phyloP scores from a whole-genome alignment of 2,113 vertebrate species.

The Abramis brama region DNA sequence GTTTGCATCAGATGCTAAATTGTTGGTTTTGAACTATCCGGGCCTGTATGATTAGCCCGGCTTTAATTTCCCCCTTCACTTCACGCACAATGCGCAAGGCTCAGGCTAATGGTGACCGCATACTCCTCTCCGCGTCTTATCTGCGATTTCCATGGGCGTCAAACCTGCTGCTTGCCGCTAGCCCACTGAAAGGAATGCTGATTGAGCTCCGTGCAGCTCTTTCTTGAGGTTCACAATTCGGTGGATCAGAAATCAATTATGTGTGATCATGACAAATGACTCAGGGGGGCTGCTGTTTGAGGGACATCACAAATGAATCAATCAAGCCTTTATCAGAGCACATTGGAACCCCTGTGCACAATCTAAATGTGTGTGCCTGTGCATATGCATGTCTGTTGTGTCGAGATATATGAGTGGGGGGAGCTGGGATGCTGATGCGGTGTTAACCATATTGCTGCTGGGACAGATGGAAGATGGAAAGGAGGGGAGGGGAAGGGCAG shows the following conservation, averaged over 20 bases:
- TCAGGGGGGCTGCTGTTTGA: constrained; percentile 62
- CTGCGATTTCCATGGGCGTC: constrained; percentile 38
- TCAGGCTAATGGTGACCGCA: neutral
- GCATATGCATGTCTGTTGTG: constrained; percentile 55
- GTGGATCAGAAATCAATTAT: constrained; percentile 79
- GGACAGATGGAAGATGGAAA: constrained; percentile 83
- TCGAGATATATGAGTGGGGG: constrained; percentile 60
- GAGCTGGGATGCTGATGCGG: constrained; percentile 53
- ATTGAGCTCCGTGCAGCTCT: constrained; percentile 62
- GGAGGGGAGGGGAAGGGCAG: constrained; percentile 52
- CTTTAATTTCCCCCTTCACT: constrained; percentile 45
- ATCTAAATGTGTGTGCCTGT: constrained; percentile 51
- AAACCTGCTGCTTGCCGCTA: constrained; percentile 12
- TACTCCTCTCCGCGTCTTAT: constrained; percentile 22
- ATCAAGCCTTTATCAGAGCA: constrained; percentile 76
- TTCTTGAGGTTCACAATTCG: constrained; percentile 61
- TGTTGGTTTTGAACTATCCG: constrained; percentile 41
- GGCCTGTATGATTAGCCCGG: constrained; percentile 38
- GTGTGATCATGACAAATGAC: constrained; percentile 81
- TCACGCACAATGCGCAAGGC: neutral
- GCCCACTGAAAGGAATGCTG: constrained; percentile 65
- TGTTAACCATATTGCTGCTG: constrained; percentile 86
- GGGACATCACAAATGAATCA: constrained; percentile 76
- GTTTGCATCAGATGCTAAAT: constrained; percentile 50
- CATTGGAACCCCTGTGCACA: constrained; percentile 58